These are phyloP conservation scores for Leptinotarsa texana DNA, from an alignment of 1,140 invertebrate genomes.

Conservation along the genomic window DNA sequence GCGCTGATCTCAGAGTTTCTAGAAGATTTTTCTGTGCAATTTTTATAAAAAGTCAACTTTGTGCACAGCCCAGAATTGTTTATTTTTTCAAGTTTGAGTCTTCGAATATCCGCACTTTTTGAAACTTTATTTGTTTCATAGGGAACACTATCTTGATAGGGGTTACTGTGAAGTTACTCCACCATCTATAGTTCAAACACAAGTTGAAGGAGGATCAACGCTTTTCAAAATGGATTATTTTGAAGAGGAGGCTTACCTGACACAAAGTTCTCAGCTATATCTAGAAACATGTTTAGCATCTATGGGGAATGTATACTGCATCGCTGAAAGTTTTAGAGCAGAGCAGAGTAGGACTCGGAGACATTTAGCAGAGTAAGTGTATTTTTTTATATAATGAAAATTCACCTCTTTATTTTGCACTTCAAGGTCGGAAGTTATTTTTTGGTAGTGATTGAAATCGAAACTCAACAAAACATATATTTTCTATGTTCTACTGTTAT, in stretches of 20 bases:
- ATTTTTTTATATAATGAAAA: no score
- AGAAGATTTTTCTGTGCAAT: neutral
- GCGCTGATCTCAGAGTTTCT: neutral
- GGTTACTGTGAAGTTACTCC: constrained; percentile 94
- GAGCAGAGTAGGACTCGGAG: constrained; percentile 95
- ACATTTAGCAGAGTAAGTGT: constrained; percentile 89
- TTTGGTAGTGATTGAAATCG: no score
- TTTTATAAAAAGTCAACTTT: no score
- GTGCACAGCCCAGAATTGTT: no score
- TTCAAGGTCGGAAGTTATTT: no score
- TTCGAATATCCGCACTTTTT: no score
- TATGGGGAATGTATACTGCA: constrained; percentile 95
- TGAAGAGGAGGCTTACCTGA: constrained; percentile 91
- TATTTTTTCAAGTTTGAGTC: no score
- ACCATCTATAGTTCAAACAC: constrained; percentile 93
- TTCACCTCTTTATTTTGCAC: no score
- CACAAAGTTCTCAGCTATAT: constrained; percentile 98
- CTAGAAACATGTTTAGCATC: constrained; percentile 94
- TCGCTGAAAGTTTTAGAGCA: constrained; percentile 96
- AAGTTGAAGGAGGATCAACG: constrained; percentile 98
- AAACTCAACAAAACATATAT: no score
- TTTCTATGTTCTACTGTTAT: no score
- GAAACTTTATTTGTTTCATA: constrained; percentile 43
- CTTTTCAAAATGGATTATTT: constrained; percentile 96
- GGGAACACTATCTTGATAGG: constrained; percentile 85